A percentile compares a stretch with the other conserved stretches of the same genome.
phyloP scores from a whole-genome alignment of 1,140 invertebrate species.

The Zaprionus kolodkinae region DNA sequence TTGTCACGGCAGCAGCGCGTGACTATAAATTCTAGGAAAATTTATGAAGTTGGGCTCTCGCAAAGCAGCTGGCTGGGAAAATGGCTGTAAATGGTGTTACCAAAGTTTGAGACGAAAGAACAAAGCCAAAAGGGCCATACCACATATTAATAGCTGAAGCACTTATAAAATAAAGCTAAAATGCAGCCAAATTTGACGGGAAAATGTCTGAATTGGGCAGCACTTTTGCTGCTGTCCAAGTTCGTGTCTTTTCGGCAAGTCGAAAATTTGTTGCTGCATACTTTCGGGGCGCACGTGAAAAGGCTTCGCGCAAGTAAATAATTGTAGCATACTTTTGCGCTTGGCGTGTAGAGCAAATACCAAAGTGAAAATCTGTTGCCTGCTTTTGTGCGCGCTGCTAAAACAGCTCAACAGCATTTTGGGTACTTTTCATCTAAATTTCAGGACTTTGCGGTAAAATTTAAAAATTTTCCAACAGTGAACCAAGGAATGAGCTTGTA shows the following conservation, averaged over 20 bases:
- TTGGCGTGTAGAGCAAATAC: not conserved
- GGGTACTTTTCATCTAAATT: not conserved
- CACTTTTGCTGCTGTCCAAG: not conserved
- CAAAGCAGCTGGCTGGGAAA: not conserved
- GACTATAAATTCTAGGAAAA: conserved; percentile 26
- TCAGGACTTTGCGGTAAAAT: not conserved
- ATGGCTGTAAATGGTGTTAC: too few species aligned
- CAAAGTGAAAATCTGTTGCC: not conserved
- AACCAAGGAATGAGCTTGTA: not conserved
- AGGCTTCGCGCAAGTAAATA: not conserved
- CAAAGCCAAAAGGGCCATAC: too few species aligned
- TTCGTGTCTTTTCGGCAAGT: not conserved
- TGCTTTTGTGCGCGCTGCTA: not conserved
- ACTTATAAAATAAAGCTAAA: too few species aligned
- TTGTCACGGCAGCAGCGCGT: conserved; percentile 29
- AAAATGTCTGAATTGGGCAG: too few species aligned
- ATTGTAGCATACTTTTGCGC: conserved; percentile 8
- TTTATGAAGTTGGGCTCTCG: not conserved
- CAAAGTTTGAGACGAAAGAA: too few species aligned
- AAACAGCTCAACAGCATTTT: not conserved
- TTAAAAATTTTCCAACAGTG: not conserved
- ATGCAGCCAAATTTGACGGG: too few species aligned
- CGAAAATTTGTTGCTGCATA: conserved; percentile 12
- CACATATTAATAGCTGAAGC: too few species aligned
- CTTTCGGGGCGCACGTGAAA: not conserved